A percentile compares a stretch with the other conserved stretches of the same genome.
These are phyloP conservation scores for Andinoacara biseriatus DNA, from an alignment of 2,113 vertebrate genomes.

Conservation along the genomic window DNA sequence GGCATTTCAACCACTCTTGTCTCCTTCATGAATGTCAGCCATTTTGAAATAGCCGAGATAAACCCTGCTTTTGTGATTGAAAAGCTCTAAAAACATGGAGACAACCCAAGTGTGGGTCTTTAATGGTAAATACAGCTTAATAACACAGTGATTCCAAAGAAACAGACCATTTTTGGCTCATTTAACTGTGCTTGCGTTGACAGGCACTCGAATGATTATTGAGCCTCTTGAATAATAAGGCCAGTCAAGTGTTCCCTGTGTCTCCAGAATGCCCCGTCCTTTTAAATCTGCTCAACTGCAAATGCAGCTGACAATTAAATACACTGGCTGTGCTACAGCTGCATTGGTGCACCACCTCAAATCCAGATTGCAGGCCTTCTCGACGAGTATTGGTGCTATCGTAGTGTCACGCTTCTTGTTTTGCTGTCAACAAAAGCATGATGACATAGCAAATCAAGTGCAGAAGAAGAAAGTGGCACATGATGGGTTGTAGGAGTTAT, in stretches of 20 bases:
- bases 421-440: conserved; percentile 26
- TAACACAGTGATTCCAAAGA: neutral
- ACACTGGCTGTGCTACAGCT: neutral
- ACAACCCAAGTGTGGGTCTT: neutral
- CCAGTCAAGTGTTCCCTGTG: neutral
- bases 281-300: neutral
- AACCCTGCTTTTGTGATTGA: conserved; percentile 12
- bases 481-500: conserved; percentile 56
- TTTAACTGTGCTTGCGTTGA: neutral
- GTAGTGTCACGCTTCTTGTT: neutral
- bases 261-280: conserved; percentile 11
- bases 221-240: neutral
- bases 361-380: neutral
- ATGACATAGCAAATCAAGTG: conserved; percentile 28
- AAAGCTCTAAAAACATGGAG: neutral
- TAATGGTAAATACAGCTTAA: neutral
- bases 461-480: conserved; percentile 56
- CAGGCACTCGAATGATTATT: neutral
- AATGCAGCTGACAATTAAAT: neutral
- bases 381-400: neutral
- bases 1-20: conserved; percentile 32
- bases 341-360: neutral
- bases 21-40: conserved; percentile 27
- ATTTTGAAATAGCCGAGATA: conserved; percentile 28
- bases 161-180: conserved; percentile 4